phyloP scores from a whole-genome alignment of 2,888 invertebrate genomes.

The Molorchus minor region DNA sequence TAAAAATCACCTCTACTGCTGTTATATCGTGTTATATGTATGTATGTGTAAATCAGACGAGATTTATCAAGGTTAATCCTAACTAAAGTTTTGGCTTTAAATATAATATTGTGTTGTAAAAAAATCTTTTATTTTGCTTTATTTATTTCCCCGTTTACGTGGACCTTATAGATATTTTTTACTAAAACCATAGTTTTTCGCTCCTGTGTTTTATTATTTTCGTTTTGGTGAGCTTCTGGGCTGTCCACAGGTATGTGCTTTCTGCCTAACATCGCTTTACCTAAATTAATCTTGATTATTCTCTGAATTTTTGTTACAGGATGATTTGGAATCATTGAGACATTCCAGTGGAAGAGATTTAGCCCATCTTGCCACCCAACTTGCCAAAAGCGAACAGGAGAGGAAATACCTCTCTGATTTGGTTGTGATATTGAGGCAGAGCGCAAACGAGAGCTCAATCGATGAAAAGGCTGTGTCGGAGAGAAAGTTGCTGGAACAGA shows the following conservation, averaged over 20 bases:
- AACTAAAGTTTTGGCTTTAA: too few species aligned
- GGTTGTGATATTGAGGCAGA: constrained; percentile 67
- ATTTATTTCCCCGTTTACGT: too few species aligned
- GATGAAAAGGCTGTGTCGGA: constrained; percentile 70
- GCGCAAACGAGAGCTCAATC: constrained; percentile 62
- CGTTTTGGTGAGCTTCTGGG: constrained; percentile 56
- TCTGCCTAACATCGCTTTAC: constrained; percentile 34
- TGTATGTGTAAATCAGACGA: too few species aligned
- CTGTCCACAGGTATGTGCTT: constrained; percentile 62
- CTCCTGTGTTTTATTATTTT: constrained; percentile 40
- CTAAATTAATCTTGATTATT: not conserved
- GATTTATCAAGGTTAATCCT: too few species aligned
- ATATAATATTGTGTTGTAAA: too few species aligned
- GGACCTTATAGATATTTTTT: too few species aligned
- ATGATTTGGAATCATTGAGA: constrained; percentile 79
- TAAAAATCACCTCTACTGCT: too few species aligned
- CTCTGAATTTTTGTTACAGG: constrained; percentile 64
- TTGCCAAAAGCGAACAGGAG: constrained; percentile 80
- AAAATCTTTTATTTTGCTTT: too few species aligned
- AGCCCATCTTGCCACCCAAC: constrained; percentile 72
- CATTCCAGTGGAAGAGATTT: constrained; percentile 79
- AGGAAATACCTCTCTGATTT: constrained; percentile 75
- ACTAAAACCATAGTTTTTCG: constrained; percentile 1
- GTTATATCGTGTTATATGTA: too few species aligned
- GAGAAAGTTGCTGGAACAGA: constrained; percentile 75